Evolutionary conservation across 2,888 invertebrate genomes (phyloP).

Genomic region (Diplazon laetatorius): DNA sequence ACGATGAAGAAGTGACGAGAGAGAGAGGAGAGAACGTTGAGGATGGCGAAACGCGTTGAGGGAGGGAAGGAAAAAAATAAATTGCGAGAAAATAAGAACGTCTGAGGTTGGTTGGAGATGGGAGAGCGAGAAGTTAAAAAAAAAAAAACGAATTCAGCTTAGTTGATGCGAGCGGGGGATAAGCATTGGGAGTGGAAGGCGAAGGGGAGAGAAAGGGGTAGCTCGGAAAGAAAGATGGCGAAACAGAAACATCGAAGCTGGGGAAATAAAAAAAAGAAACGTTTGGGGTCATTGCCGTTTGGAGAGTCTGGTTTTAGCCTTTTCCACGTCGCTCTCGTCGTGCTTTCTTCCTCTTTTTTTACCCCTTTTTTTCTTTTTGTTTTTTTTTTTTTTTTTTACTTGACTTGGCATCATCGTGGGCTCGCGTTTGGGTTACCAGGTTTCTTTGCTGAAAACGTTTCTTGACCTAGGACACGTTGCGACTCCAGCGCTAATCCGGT

Average conservation of each 20-base stretch:
- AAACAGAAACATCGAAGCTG: constrained; percentile 66
- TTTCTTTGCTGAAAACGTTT: constrained; percentile 69
- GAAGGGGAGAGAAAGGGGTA: background rate
- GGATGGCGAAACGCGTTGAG: constrained; percentile 42
- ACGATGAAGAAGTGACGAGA: constrained; percentile 45
- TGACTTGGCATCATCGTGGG: constrained; percentile 63
- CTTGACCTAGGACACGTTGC: constrained; percentile 51
- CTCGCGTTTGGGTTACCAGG: constrained; percentile 64
- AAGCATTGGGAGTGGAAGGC: constrained; percentile 8
- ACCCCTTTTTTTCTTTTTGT: constrained; percentile 47
- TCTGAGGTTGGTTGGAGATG: background rate
- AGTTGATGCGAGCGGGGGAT: constrained; percentile 23
- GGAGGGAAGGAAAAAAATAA: constrained; percentile 24
- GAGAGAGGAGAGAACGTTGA: constrained; percentile 51
- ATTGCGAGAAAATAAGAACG: constrained; percentile 3
- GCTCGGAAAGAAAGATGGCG: constrained; percentile 54
- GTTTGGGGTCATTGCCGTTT: constrained; percentile 79
- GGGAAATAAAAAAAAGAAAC: too few relatives aligned
- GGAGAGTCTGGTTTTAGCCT: constrained; percentile 69
- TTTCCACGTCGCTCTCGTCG: constrained; percentile 59
- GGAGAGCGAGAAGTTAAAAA: constrained; percentile 1
- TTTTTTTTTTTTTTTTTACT: constrained; percentile 58
- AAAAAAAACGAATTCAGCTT: constrained; percentile 26
- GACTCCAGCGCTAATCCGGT: constrained; percentile 18
- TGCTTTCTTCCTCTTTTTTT: constrained; percentile 56